Evolutionary conservation across 1,140 invertebrate genomes (phyloP), one percentile per base, ranked within the genome.

Genomic region (Monomorium pharaonis): DNA sequence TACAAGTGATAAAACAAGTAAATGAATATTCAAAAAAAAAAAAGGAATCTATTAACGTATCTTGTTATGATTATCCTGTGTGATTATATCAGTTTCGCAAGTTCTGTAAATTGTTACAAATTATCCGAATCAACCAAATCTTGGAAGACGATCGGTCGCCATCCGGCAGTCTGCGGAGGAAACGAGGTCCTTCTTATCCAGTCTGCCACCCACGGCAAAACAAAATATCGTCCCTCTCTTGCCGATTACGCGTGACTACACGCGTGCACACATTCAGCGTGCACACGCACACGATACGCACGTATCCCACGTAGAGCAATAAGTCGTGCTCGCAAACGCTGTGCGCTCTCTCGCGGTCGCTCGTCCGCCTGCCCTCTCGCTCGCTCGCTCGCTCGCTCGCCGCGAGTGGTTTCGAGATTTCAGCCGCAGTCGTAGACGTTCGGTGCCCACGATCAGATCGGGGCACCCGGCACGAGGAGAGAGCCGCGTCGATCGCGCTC

Each of bases 341-440:
- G 51, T 81, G 67, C 78, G 67, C 54, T 72, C 67, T 83, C 78
- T 83, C 63, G 74, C 60, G 78, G 27, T 69, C 77, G 24, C 18
- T 65, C 84, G 77, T 76, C 62, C 72, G 24, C 18, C 30, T 56
- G 85, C 87, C 72, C 77, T n/a, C 77, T 44, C 70, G 51, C 62
- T 86, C 33, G 86, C 87, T 77, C 77, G 21, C 72, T 44, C 70
- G 51, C 62, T 86, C 33, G 86, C 80, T 77, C 85, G 37, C 72
- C 67, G 70, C 87, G 58, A 89, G 77, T 75, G 86, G 90, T 87
- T 80, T 76, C 74, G 74, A 89, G 87, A 86, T 86, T 84, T 88
- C 87, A 27, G 69, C 70, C 87, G 91, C 94, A 93, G 91, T 94
- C 91, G 92, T 88, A 91, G 90, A 90, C 90, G 90, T 88, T 92